These are phyloP conservation scores for Plumapathes pennacea DNA, from an alignment of 92 coral and sea anemone species.

Conservation along the genomic window DNA sequence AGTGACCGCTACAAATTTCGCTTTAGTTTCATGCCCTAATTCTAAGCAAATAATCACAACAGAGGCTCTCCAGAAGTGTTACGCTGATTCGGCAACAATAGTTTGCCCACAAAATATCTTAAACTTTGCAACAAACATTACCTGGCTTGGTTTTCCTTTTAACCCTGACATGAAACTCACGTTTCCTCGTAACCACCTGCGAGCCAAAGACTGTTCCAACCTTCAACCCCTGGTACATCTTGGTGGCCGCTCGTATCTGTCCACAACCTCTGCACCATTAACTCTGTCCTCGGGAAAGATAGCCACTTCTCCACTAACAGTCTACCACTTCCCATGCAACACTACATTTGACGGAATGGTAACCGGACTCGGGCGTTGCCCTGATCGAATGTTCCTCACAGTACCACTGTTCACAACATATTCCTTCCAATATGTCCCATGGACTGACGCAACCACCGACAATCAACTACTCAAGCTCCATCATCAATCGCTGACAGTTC, in stretches of 20 bases:
- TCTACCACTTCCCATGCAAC: constrained; percentile 48
- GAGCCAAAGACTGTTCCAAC: constrained; percentile 18
- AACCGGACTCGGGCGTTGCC: constrained; percentile 27
- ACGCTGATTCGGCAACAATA: constrained; percentile 1
- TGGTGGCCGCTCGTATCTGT: constrained; percentile 32
- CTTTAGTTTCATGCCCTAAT: constrained; percentile 27
- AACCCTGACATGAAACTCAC: constrained; percentile 30
- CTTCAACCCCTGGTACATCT: constrained; percentile 41
- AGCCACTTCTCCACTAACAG: constrained; percentile 18
- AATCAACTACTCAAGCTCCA: too few relatives aligned
- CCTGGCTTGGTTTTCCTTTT: constrained; percentile 55
- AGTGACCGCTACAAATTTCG: constrained; percentile 15
- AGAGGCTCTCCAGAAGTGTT: constrained; percentile 28
- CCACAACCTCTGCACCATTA: constrained; percentile 17
- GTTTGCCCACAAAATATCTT: constrained; percentile 36
- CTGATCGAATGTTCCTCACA: constrained; percentile 15
- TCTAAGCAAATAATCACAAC: constrained; percentile 12
- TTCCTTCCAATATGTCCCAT: constrained; percentile 18
- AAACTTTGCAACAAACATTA: constrained; percentile 15
- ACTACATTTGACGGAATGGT: constrained; percentile 23
- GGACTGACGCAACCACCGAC: too few relatives aligned
- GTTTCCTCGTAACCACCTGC: constrained; percentile 22
- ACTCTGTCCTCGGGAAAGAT: constrained; percentile 12
- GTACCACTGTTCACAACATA: constrained; percentile 23
- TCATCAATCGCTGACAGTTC: too few relatives aligned